Percentiles rank a stretch among this genome's conserved stretches.
Evolutionary conservation across 2,113 vertebrate species (phyloP).

Genomic region (Pelecanus crispus): DNA sequence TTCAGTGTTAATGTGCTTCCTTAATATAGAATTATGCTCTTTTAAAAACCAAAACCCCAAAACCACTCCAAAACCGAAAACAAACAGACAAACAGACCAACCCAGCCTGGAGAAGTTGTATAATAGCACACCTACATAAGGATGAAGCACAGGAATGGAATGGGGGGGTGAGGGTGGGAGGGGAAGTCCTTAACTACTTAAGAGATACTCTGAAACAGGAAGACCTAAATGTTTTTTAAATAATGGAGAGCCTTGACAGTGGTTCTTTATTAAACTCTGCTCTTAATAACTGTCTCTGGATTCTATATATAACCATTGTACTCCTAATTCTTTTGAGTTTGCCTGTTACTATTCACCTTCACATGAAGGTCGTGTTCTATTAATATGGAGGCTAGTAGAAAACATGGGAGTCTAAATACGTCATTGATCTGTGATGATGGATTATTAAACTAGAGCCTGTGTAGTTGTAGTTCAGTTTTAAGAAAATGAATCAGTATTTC

Average conservation of each 20-base stretch:
- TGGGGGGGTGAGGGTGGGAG: no score
- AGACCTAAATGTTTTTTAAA: neutral
- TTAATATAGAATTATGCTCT: neutral
- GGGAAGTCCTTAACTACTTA: neutral
- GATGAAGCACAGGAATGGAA: neutral
- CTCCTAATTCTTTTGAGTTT: neutral
- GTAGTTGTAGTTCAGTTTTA: neutral
- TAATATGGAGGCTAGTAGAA: neutral
- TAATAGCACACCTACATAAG: neutral
- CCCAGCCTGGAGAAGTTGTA: neutral
- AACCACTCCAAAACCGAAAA: neutral
- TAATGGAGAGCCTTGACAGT: neutral
- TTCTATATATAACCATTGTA: neutral
- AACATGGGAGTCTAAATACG: neutral
- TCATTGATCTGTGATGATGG: neutral
- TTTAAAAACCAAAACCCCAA: neutral
- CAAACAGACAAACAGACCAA: neutral
- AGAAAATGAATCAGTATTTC: neutral
- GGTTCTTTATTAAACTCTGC: neutral
- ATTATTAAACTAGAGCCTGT: neutral
- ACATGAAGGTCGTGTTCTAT: neutral
- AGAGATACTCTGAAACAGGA: neutral
- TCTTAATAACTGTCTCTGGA: neutral
- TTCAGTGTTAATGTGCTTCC: neutral
- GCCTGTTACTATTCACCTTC: neutral